Conservation (phyloP, 2,888 invertebrate species). For the Ditula angustiorana region DNA sequence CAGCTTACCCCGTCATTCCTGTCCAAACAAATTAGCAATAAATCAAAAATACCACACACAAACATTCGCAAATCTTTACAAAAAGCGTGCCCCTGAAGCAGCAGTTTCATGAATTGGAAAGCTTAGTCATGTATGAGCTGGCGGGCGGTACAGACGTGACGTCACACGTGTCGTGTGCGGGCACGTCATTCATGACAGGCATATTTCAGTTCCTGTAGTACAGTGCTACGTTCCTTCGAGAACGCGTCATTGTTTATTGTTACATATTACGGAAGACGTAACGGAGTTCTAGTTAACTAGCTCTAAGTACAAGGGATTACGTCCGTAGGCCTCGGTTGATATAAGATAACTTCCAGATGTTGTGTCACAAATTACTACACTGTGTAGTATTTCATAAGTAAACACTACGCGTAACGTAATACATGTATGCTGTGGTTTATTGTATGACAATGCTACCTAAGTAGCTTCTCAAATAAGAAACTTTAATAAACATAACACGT, state of each 20-base stretch:
- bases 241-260: conserved; percentile 6
- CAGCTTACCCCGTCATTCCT: not conserved
- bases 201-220: not conserved
- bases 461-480: not conserved
- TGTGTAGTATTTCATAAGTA: not conserved
- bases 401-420: not conserved
- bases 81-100: conserved; percentile 5
- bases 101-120: not conserved
- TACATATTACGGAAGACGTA: conserved; percentile 8
- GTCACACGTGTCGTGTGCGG: not conserved
- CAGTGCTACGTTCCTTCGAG: not conserved
- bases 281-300: not conserved
- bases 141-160: not conserved
- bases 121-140: conserved; percentile 10
- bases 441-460: not conserved
- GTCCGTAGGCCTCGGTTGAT: not conserved
- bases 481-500: not conserved
- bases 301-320: not conserved
- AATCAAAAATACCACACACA: not conserved
- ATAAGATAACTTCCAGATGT: not conserved
- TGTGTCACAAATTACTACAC: not conserved
- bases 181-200: conserved; percentile 1
- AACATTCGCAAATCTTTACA: not conserved
- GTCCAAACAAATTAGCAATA: not conserved
- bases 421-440: no score